phyloP scores from a whole-genome alignment of 2,797 vertebrate genomes.

The Gadopsis bispinosus region DNA sequence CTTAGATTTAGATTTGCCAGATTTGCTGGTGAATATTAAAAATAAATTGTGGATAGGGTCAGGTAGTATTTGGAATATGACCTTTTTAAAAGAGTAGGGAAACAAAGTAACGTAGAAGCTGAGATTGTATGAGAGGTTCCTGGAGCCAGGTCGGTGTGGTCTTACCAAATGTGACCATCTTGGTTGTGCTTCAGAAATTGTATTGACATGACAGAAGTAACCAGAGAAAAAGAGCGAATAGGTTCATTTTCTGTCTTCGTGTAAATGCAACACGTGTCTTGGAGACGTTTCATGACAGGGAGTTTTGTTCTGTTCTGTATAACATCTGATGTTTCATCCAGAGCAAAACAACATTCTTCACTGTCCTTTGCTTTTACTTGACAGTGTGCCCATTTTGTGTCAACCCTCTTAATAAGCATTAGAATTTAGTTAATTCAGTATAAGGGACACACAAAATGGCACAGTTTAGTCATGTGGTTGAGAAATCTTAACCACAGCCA shows the following conservation, averaged over 20 bases:
- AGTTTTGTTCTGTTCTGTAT: slow-evolving; percentile 62
- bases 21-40: slow-evolving; percentile 22
- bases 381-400: slow-evolving; percentile 70
- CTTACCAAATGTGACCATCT: slow-evolving; percentile 13
- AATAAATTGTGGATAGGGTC: neutral
- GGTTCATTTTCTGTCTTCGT: slow-evolving; percentile 59
- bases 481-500: slow-evolving; percentile 55
- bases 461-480: slow-evolving; percentile 58
- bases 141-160: slow-evolving; percentile 14
- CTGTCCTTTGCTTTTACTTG: slow-evolving; percentile 62
- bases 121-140: neutral
- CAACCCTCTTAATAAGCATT: slow-evolving; percentile 46
- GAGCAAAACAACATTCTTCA: slow-evolving; percentile 55
- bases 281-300: slow-evolving; percentile 42
- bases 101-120: neutral
- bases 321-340: slow-evolving; percentile 63
- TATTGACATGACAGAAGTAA: slow-evolving; percentile 31
- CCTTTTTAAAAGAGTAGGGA: neutral
- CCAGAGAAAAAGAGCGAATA: slow-evolving; percentile 19
- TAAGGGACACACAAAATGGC: slow-evolving; percentile 69
- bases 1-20: slow-evolving; percentile 29
- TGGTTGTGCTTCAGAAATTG: slow-evolving; percentile 20
- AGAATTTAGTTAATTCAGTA: slow-evolving; percentile 48
- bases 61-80: neutral
- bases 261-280: slow-evolving; percentile 53